phyloP scores from a whole-genome alignment of 2,113 vertebrate genomes.

The Euleptes europaea region DNA sequence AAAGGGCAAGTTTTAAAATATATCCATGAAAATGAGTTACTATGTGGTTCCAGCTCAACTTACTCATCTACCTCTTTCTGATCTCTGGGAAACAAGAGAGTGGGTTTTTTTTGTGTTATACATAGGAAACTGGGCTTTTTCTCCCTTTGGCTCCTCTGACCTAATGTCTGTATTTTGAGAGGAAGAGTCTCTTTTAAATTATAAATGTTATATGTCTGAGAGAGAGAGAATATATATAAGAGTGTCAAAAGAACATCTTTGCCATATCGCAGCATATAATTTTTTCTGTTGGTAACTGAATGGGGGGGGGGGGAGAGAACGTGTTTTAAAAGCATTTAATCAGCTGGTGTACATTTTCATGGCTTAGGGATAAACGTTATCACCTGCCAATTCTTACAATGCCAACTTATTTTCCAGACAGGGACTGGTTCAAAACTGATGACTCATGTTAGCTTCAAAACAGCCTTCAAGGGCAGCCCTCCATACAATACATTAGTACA shows the following conservation, averaged over 20 bases:
- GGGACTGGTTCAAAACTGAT: no score
- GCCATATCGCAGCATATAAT: not conserved
- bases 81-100: not conserved
- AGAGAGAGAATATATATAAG: not conserved
- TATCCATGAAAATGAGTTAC: not conserved
- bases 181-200: not conserved
- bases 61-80: not conserved
- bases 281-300: not conserved
- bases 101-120: no score
- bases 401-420: no score
- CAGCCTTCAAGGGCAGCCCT: no score
- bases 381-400: no score
- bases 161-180: slow-evolving; percentile 9
- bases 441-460: no score
- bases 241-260: not conserved
- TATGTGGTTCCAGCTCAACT: not conserved
- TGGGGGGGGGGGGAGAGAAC: no score
- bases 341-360: no score
- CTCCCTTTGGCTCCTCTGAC: not conserved
- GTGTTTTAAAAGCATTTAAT: not conserved
- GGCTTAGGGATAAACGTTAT: no score
- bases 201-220: not conserved
- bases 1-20: not conserved
- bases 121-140: not conserved
- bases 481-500: no score